These are phyloP conservation scores for Desmodus rotundus DNA, from an alignment of 2,113 vertebrate genomes.

Conservation along the genomic window DNA sequence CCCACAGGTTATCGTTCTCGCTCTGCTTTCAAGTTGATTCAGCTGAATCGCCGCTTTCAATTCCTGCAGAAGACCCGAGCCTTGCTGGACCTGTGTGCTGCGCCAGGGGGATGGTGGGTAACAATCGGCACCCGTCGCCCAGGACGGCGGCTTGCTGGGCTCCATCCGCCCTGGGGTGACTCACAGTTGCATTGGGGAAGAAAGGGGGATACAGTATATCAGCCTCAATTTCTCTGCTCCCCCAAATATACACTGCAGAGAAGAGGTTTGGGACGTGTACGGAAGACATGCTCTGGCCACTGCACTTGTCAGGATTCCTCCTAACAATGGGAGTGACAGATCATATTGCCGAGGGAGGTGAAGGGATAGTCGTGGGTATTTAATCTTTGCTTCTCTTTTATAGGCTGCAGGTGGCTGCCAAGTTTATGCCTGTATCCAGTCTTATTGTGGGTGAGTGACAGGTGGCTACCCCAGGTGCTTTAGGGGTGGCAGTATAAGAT, in stretches of 20 bases:
- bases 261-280: background rate
- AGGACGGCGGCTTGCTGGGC: background rate
- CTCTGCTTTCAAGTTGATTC: constrained; percentile 97
- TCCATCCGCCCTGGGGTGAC: background rate
- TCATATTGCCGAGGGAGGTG: background rate
- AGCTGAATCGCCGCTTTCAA: constrained; percentile 96
- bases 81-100: constrained; percentile 93
- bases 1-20: constrained; percentile 93
- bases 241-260: background rate
- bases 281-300: rapidly evolving
- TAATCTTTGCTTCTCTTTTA: background rate
- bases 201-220: background rate
- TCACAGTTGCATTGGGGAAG: background rate
- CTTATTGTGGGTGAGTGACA: constrained; percentile 92
- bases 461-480: background rate
- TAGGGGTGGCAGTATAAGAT: rapidly evolving
- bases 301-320: background rate
- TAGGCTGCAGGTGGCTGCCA: constrained; percentile 97
- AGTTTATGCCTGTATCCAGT: constrained; percentile 98
- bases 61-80: constrained; percentile 94
- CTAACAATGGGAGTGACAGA: background rate
- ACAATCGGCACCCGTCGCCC: background rate
- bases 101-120: constrained; percentile 95
- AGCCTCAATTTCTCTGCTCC: background rate
- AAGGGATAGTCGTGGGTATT: background rate